Evolutionary conservation across 2,113 vertebrate species (phyloP).

Genomic region (Speoplatyrhinus poulsoni): DNA sequence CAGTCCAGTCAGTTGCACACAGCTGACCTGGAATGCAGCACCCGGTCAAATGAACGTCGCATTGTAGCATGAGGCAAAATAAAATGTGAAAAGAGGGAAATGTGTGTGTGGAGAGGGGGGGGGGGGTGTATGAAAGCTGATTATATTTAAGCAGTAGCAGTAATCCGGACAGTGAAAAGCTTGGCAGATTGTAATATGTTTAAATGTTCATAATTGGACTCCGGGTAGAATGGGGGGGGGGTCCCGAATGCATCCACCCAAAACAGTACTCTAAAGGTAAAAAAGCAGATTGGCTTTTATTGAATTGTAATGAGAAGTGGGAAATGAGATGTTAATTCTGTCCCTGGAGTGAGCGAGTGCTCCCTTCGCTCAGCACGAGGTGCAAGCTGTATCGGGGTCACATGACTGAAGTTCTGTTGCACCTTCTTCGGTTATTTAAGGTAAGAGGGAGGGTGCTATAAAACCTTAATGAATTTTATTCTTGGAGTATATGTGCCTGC

Average conservation of each 20-base stretch:
- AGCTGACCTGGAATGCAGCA: conserved; percentile 37
- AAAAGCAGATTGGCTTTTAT: conserved; percentile 73
- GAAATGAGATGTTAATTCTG: conserved; percentile 73
- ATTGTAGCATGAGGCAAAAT: conserved; percentile 28
- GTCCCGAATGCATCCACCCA: conserved; percentile 72
- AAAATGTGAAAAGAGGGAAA: conserved; percentile 66
- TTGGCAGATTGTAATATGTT: conserved; percentile 73
- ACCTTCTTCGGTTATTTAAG: conserved; percentile 59
- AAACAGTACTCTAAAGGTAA: conserved; percentile 74
- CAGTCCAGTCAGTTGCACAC: background rate
- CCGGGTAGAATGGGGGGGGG: conserved; percentile 59
- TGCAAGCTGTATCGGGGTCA: conserved; percentile 57
- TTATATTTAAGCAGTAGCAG: conserved; percentile 65
- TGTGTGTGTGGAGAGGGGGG: conserved; percentile 23
- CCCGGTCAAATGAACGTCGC: conserved; percentile 10
- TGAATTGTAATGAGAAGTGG: conserved; percentile 77
- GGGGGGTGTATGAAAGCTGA: conserved; percentile 67
- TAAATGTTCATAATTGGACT: conserved; percentile 75
- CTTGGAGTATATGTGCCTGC: conserved; percentile 33
- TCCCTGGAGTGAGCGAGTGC: conserved; percentile 62
- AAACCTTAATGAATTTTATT: conserved; percentile 50
- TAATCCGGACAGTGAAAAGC: conserved; percentile 71
- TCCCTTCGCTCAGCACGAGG: conserved; percentile 53
- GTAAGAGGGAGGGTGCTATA: conserved; percentile 40
- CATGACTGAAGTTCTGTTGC: conserved; percentile 49